phyloP scores from a whole-genome alignment of 1,140 invertebrate species.

The Achroia grisella region DNA sequence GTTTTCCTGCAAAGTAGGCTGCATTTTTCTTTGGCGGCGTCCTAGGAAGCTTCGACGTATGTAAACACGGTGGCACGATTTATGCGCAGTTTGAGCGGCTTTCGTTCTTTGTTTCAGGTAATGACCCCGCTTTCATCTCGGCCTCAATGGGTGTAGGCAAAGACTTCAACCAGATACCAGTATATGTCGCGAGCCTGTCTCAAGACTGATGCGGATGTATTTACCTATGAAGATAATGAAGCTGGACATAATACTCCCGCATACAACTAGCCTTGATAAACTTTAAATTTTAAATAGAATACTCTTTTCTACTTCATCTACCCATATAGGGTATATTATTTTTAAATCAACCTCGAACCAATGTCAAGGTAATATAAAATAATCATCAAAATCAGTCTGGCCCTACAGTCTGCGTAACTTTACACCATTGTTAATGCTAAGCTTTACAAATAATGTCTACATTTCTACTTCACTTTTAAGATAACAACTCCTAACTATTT shows the following conservation, averaged over 20 bases:
- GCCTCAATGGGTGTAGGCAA: slow-evolving; percentile 52
- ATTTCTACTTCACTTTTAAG: no score
- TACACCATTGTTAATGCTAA: no score
- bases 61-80: slow-evolving; percentile 64
- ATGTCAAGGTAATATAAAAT: no score
- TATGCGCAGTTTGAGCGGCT: slow-evolving; percentile 61
- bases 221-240: slow-evolving; percentile 7
- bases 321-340: no score
- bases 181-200: slow-evolving; percentile 24
- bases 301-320: no score
- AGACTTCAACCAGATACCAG: slow-evolving; percentile 47
- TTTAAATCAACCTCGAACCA: no score
- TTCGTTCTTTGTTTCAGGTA: slow-evolving; percentile 68
- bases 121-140: slow-evolving; percentile 68
- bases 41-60: slow-evolving; percentile 50
- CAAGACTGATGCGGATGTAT: slow-evolving; percentile 25
- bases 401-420: no score
- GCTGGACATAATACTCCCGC: background rate
- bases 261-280: no score
- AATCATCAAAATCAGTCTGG: no score
- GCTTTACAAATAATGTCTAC: no score
- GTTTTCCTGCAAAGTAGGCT: slow-evolving; percentile 51
- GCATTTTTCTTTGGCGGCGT: slow-evolving; percentile 60
- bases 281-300: no score
- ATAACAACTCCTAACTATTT: no score